Conservation (phyloP, 2,113 vertebrate species). For the Campylorhamphus procurvoides region DNA sequence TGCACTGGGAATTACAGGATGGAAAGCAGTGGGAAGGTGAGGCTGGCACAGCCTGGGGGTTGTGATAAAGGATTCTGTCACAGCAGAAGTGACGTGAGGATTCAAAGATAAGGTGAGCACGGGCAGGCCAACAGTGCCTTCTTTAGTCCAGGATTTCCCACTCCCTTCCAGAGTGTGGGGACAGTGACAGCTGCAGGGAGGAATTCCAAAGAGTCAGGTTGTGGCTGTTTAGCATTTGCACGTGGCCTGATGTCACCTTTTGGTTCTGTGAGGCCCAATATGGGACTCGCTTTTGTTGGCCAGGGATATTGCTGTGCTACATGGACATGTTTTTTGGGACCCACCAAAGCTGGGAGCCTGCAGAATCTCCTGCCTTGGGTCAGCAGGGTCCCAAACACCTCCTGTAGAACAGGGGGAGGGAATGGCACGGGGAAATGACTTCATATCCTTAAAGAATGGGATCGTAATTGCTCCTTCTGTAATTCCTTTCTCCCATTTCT, state of each 20-base stretch:
- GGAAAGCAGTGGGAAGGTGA: not conserved
- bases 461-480: conserved; percentile 30
- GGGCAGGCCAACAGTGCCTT: not conserved
- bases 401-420: not conserved
- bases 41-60: not conserved
- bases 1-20: not conserved
- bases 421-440: not conserved
- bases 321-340: not conserved
- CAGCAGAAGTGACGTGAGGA: not conserved
- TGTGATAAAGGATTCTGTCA: not conserved
- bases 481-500: conserved; percentile 13
- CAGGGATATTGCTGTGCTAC: not conserved
- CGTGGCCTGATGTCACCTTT: not conserved
- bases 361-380: not conserved
- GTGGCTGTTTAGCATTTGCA: not conserved
- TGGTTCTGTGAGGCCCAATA: not conserved
- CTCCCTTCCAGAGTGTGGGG: not conserved
- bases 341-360: not conserved
- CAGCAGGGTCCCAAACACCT: not conserved
- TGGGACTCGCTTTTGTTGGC: not conserved
- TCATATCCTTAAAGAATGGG: not conserved
- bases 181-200: not conserved
- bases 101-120: not conserved
- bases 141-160: not conserved
- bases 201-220: not conserved